phyloP scores from a whole-genome alignment of 2,888 invertebrate genomes.

The Leptopilina drosophilae region DNA sequence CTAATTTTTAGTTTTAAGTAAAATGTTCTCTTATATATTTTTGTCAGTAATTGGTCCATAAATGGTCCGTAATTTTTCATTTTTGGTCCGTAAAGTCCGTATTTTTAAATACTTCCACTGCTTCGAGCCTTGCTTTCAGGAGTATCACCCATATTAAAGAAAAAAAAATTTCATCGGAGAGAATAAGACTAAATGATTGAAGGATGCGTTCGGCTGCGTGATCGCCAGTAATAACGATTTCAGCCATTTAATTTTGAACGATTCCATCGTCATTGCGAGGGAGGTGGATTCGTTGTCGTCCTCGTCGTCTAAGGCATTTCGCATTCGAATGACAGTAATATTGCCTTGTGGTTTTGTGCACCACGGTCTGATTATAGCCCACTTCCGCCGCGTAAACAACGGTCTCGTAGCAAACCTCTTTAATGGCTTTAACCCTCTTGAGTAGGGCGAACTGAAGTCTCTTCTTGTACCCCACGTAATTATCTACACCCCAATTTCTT shows the following conservation, averaged over 20 bases:
- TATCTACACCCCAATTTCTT: slow-evolving; percentile 36
- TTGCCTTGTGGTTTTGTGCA: slow-evolving; percentile 72
- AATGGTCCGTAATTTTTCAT: too few relatives aligned
- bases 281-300: slow-evolving; percentile 57
- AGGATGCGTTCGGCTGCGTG: slow-evolving; percentile 27
- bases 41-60: too few relatives aligned
- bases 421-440: slow-evolving; percentile 66
- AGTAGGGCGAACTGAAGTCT: neutral
- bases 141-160: too few relatives aligned
- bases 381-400: slow-evolving; percentile 74
- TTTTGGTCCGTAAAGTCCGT: too few relatives aligned
- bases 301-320: slow-evolving; percentile 55
- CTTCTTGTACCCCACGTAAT: slow-evolving; percentile 27
- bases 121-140: too few relatives aligned
- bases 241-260: slow-evolving; percentile 62
- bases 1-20: too few relatives aligned
- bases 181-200: too few relatives aligned
- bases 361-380: slow-evolving; percentile 73
- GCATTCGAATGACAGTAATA: slow-evolving; percentile 74
- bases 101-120: too few relatives aligned
- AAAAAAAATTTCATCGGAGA: too few relatives aligned
- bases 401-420: slow-evolving; percentile 66
- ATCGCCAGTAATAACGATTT: slow-evolving; percentile 52
- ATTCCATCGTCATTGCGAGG: slow-evolving; percentile 63
- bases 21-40: too few relatives aligned